phyloP scores from a whole-genome alignment of 2,797 vertebrate genomes.

The Hemitrygon akajei region DNA sequence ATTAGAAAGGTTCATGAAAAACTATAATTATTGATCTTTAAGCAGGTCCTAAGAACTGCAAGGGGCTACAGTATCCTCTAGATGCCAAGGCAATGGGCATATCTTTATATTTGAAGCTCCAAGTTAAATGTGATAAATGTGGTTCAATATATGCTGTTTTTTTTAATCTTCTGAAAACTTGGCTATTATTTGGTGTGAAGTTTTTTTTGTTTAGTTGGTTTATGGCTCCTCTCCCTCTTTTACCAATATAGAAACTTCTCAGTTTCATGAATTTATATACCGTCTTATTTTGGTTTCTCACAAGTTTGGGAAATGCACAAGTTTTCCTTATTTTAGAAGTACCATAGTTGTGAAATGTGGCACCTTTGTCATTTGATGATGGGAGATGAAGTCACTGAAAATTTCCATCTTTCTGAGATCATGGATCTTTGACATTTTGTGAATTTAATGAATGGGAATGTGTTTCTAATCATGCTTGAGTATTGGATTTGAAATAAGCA shows the following conservation, averaged over 20 bases:
- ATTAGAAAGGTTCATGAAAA: neutral
- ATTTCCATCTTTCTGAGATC: neutral
- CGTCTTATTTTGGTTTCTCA: conserved; percentile 17
- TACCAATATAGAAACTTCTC: neutral
- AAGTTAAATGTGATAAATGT: neutral
- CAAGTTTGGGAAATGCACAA: conserved; percentile 1
- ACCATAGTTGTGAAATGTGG: neutral
- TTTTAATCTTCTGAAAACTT: neutral
- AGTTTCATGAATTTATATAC: neutral
- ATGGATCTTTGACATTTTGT: neutral
- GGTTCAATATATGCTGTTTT: neutral
- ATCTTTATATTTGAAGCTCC: neutral
- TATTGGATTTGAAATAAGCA: conserved; percentile 23
- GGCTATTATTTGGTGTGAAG: neutral
- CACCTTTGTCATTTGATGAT: conserved; percentile 6
- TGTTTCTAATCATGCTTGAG: neutral
- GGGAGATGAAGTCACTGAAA: conserved; percentile 19
- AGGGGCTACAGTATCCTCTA: neutral
- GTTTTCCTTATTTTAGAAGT: neutral
- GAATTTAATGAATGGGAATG: neutral
- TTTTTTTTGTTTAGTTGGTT: neutral
- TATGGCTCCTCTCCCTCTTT: neutral
- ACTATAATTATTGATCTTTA: neutral
- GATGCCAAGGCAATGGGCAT: neutral
- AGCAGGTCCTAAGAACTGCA: neutral